These are phyloP conservation scores for Automeris io DNA, from an alignment of 2,888 invertebrate genomes.

Conservation along the genomic window DNA sequence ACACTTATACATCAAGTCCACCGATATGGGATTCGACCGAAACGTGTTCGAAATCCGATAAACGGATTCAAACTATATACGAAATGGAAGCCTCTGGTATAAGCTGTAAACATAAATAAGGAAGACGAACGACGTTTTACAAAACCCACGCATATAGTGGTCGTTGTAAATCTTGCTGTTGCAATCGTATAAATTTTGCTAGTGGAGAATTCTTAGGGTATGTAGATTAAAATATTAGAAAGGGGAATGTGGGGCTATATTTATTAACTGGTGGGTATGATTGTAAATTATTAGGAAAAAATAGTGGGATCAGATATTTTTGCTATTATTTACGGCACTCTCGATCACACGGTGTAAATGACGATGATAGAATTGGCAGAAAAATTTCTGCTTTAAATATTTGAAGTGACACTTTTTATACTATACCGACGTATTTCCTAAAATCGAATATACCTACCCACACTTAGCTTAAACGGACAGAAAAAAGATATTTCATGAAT, in stretches of 20 bases:
- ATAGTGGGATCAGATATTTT: too few species aligned
- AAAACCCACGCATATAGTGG: constrained; percentile 66
- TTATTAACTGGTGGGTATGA: too few species aligned
- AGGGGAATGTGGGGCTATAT: neutral
- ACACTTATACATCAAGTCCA: constrained; percentile 61
- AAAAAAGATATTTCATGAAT: too few species aligned
- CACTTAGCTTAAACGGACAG: too few species aligned
- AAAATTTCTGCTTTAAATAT: too few species aligned
- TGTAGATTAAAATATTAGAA: constrained; percentile 1
- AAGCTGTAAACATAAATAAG: constrained; percentile 75
- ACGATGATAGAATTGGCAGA: too few species aligned
- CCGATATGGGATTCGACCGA: constrained; percentile 53
- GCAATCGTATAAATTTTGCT: constrained; percentile 60
- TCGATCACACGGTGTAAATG: too few species aligned
- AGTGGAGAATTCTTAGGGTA: constrained; percentile 16
- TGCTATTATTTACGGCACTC: too few species aligned
- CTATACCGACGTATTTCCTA: too few species aligned
- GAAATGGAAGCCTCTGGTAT: constrained; percentile 59
- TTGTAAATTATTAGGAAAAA: too few species aligned
- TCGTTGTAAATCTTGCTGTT: constrained; percentile 57
- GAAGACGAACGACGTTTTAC: constrained; percentile 70
- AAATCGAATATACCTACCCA: too few species aligned
- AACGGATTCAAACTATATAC: constrained; percentile 69
- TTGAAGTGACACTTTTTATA: too few species aligned
- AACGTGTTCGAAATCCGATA: constrained; percentile 73